phyloP scores from a whole-genome alignment of 2,797 vertebrate species.

The Gila robusta region DNA sequence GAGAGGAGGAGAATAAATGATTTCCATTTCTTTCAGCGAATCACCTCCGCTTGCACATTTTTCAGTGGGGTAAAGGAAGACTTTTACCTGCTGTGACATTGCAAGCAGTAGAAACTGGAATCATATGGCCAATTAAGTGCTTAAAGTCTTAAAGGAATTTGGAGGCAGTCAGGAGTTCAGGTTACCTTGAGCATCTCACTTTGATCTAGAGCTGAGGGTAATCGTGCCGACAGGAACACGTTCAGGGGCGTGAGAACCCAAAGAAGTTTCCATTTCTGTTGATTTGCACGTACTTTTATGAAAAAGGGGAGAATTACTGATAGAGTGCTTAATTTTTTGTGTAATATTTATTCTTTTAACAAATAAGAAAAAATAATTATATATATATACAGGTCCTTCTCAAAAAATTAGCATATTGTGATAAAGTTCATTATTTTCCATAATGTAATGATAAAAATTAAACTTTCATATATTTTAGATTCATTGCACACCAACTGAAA shows the following conservation, averaged over 20 bases:
- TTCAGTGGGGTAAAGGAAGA: conserved; percentile 33
- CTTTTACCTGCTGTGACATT: conserved; percentile 49
- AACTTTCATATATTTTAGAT: no score
- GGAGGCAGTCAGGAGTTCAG: conserved; percentile 74
- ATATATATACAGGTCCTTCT: no score
- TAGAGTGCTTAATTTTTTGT: not conserved
- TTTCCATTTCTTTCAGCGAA: conserved; percentile 48
- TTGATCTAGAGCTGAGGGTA: conserved; percentile 72
- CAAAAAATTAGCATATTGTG: no score
- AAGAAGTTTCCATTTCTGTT: not conserved
- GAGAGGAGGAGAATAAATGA: conserved; percentile 52
- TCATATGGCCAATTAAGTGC: conserved; percentile 75
- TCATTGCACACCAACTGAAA: no score
- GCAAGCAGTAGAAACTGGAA: conserved; percentile 65
- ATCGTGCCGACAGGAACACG: conserved; percentile 56
- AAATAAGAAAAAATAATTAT: not conserved
- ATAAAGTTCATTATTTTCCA: no score
- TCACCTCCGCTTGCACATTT: conserved; percentile 49
- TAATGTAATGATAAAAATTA: no score
- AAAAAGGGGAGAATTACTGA: not conserved
- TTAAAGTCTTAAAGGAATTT: conserved; percentile 76
- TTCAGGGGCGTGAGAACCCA: conserved; percentile 57
- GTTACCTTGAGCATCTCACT: conserved; percentile 69
- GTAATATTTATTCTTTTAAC: not conserved
- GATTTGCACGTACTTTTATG: not conserved